Conservation (phyloP, 2,113 vertebrate species). For the Emydura subglobosa region DNA sequence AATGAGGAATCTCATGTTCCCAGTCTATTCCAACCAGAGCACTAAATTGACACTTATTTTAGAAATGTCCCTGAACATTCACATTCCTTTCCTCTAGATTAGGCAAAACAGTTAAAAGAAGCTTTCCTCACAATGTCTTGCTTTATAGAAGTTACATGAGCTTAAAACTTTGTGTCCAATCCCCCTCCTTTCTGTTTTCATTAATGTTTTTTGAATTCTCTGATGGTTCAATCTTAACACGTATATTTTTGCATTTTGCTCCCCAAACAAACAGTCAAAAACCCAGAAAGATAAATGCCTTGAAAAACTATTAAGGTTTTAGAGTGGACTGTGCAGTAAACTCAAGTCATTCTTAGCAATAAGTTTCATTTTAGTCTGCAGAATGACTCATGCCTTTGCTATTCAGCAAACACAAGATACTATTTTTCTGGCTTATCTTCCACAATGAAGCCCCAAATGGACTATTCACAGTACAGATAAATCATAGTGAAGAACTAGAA, state of each 20-base stretch:
- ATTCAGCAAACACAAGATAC: background rate
- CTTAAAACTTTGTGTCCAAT: background rate
- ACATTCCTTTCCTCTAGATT: background rate
- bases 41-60: background rate
- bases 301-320: background rate
- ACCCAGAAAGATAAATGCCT: background rate
- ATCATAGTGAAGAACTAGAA: background rate
- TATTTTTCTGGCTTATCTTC: background rate
- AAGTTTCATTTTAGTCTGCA: background rate
- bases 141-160: background rate
- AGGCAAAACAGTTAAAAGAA: background rate
- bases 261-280: background rate
- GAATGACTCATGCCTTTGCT: conserved; percentile 16
- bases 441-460: background rate
- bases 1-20: background rate
- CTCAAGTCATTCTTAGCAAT: background rate
- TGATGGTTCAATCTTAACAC: background rate
- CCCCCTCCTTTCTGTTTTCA: background rate
- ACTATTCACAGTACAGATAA: background rate
- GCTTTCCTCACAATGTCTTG: background rate
- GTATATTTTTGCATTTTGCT: background rate
- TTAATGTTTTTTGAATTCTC: background rate
- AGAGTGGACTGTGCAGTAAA: background rate
- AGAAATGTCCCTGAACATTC: background rate
- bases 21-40: background rate